Evolutionary conservation across 2,113 vertebrate species (phyloP).

Genomic region (Sigmodon hispidus): DNA sequence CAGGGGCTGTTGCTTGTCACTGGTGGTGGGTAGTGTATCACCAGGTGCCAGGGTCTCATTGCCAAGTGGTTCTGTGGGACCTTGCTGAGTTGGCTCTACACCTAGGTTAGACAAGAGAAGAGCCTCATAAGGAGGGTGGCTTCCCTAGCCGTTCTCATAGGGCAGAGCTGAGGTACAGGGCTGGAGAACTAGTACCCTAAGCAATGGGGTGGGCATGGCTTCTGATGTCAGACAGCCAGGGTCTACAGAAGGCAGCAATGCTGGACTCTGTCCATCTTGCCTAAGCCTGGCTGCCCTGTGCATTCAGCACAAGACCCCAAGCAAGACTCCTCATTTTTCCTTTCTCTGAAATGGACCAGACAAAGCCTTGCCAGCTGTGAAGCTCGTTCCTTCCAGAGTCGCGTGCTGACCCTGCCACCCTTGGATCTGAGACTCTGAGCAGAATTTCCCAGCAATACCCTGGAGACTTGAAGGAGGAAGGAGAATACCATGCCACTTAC

Average conservation of each 20-base stretch:
- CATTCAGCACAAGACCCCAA: not conserved
- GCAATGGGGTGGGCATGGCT: not conserved
- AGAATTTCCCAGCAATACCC: not conserved
- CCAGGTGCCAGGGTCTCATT: constrained; percentile 51
- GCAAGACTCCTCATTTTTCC: not conserved
- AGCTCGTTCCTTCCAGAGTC: not conserved
- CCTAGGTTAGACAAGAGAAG: constrained; percentile 86
- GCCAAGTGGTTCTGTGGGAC: constrained; percentile 30
- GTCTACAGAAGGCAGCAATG: not conserved
- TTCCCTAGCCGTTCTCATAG: not conserved
- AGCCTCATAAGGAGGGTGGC: not conserved
- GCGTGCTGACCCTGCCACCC: not conserved
- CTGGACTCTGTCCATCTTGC: not conserved
- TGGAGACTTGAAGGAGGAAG: not conserved
- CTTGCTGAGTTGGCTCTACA: constrained; percentile 85
- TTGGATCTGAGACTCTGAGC: not conserved
- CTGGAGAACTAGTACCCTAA: too few relatives aligned
- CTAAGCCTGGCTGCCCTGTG: not conserved
- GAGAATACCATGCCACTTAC: constrained; percentile 86
- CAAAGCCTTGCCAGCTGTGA: too few relatives aligned
- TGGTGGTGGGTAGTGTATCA: not conserved
- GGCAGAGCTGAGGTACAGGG: not conserved
- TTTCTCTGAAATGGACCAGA: not conserved
- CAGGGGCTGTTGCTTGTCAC: not conserved
- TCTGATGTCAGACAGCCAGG: not conserved